Base-by-base conservation (phyloP, 2,888 invertebrate species). In the Deilephila porcellus region DNA sequence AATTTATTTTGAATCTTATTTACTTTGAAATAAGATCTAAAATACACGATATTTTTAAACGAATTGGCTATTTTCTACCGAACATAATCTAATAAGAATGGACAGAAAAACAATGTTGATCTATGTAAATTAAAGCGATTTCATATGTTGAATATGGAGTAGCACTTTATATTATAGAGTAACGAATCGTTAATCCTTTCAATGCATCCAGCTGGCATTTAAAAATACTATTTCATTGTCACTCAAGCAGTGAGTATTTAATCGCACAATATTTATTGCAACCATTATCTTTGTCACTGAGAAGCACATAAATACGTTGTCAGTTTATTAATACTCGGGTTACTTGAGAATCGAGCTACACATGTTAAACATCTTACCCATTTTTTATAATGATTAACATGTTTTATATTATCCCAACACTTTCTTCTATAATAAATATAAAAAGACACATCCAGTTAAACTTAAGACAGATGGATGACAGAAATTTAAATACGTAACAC, bases 271-370 rank as follows among this genome's bases (percentile, higher is more conserved):
- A 91, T 91, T 89, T 91, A 92, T 91, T 80, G 83, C 82, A 82
- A 80, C 80, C 88, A 87, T 91, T 89, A 89, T 86, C 83, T 85
- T 83, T 85, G 89, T 86, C 89, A 83, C 79, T 82, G 77, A 77
- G 82, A 82, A 83, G 81, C 77, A 45, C 89, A 91, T 92, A 91
- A 91, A 91, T 91, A 89, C 85, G 89, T 91, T 90, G 90, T 87
- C 91, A 87, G 88, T 86, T 81, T 91, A 92, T 91, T 89, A 90
- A 91, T 92, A 90, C 80, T 72, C 80, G 73, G 82, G 86, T 86
- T 85, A 85, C 85, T 83, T 80, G 79, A 82, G 79, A 80, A 81
- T 81, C 87, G 82, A 81, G 79, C 80, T 84, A 88, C 91, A 91
- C 83, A 84, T 91, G 91, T 88, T 88, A 76, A 84, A 83, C 83